phyloP scores from a whole-genome alignment of 2,888 invertebrate genomes.

The Pemphredon lugubris region DNA sequence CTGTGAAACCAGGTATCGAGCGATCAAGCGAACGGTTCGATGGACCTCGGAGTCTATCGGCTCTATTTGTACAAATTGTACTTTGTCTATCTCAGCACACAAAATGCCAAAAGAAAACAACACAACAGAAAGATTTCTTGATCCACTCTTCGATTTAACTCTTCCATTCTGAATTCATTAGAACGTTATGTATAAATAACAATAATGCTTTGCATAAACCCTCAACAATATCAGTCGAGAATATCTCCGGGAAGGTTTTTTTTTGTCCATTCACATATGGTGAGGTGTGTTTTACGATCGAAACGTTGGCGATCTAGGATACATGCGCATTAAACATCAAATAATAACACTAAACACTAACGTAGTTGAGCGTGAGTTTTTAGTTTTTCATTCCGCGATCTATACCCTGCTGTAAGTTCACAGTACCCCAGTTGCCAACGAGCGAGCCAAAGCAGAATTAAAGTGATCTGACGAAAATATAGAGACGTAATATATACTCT shows the following conservation, averaged over 20 bases:
- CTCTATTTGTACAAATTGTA: slow-evolving; percentile 43
- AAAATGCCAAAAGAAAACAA: slow-evolving; percentile 31
- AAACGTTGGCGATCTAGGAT: slow-evolving; percentile 49
- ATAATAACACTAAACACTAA: slow-evolving; percentile 56
- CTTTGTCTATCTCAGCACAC: slow-evolving; percentile 42
- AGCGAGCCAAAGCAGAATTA: slow-evolving; percentile 59
- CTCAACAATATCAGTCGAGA: slow-evolving; percentile 38
- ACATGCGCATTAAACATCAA: slow-evolving; percentile 55
- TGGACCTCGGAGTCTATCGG: slow-evolving; percentile 17
- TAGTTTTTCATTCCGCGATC: slow-evolving; percentile 44
- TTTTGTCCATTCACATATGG: slow-evolving; percentile 37
- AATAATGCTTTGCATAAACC: slow-evolving; percentile 52
- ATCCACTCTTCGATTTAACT: background rate
- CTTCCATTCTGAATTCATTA: slow-evolving; percentile 15
- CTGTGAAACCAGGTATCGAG: slow-evolving; percentile 60
- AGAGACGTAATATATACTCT: slow-evolving; percentile 67
- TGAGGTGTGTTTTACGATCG: slow-evolving; percentile 34
- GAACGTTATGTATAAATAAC: slow-evolving; percentile 64
- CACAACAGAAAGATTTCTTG: slow-evolving; percentile 11
- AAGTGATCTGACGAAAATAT: slow-evolving; percentile 67
- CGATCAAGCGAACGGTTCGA: slow-evolving; percentile 45
- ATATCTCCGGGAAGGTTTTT: slow-evolving; percentile 27
- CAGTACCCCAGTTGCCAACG: slow-evolving; percentile 58
- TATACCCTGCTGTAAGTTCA: slow-evolving; percentile 61
- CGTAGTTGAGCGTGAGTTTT: slow-evolving; percentile 67